These are phyloP conservation scores for Crenuchus spilurus DNA, from an alignment of 2,797 vertebrate species.

Conservation along the genomic window DNA sequence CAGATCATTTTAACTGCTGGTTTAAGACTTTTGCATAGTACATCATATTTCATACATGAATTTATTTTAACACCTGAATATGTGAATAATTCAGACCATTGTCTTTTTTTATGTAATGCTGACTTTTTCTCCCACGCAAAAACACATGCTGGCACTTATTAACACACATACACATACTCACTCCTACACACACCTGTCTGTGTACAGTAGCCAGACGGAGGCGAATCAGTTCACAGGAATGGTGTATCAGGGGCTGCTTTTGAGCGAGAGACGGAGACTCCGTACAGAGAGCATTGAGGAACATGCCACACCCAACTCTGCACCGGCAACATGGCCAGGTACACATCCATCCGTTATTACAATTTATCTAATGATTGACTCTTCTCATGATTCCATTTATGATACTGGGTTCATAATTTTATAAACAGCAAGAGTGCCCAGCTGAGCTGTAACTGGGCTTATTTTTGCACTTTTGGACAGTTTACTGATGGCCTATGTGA, in stretches of 20 bases:
- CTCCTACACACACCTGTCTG: background rate
- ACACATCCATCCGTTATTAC: constrained; percentile 16
- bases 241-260: constrained; percentile 95
- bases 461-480: no score
- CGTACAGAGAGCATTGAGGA: constrained; percentile 98
- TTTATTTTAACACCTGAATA: no score
- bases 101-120: background rate
- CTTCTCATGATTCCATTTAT: no score
- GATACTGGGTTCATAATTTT: no score
- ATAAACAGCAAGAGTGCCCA: no score
- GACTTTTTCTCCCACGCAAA: constrained; percentile 43
- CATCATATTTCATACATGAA: no score
- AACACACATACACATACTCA: background rate
- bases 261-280: constrained; percentile 91
- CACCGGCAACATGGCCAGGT: constrained; percentile 97
- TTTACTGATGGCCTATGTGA: no score
- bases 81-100: background rate
- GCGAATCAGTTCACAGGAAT: constrained; percentile 95
- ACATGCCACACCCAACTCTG: constrained; percentile 91
- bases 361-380: no score
- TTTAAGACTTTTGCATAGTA: no score
- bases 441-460: no score
- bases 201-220: constrained; percentile 86
- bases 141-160: background rate
- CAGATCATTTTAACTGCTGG: no score